Conservation (phyloP, 2,888 invertebrate species). For the Lobophora halterata region DNA sequence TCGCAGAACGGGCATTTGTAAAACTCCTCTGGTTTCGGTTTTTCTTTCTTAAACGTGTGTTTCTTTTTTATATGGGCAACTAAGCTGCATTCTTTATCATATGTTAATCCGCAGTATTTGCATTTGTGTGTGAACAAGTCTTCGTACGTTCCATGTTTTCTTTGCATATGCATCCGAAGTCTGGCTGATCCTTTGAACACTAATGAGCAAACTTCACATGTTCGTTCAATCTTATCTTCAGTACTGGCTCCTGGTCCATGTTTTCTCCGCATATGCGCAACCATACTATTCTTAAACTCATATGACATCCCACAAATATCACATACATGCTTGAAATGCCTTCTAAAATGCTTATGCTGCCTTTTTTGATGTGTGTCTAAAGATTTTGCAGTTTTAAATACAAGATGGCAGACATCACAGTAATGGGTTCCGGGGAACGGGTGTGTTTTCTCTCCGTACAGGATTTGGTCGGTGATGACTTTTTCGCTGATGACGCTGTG, state of each 20-base stretch:
- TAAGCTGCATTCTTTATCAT: conserved; percentile 67
- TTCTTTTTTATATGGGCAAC: conserved; percentile 65
- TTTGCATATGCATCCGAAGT: conserved; percentile 68
- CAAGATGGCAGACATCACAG: conserved; percentile 69
- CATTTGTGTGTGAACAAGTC: conserved; percentile 64
- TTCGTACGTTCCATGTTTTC: conserved; percentile 63
- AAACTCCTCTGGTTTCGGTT: conserved; percentile 52
- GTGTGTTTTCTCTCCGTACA: conserved; percentile 17
- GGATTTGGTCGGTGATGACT: conserved; percentile 26
- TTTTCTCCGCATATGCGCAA: conserved; percentile 65
- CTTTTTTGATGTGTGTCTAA: conserved; percentile 63
- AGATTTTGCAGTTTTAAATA: conserved; percentile 62
- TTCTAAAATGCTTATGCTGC: conserved; percentile 58
- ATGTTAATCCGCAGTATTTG: conserved; percentile 62
- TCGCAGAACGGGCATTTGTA: conserved; percentile 66
- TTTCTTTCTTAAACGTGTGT: conserved; percentile 47
- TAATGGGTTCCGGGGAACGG: conserved; percentile 37
- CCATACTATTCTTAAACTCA: conserved; percentile 64
- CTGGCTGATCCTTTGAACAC: conserved; percentile 66
- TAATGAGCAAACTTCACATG: conserved; percentile 67
- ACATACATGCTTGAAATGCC: conserved; percentile 59
- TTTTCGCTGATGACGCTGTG: conserved; percentile 58
- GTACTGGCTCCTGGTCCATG: conserved; percentile 54
- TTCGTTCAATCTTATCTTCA: conserved; percentile 56
- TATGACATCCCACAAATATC: conserved; percentile 69